Conservation (phyloP, 1,140 invertebrate species). For the Apis dorsata region DNA sequence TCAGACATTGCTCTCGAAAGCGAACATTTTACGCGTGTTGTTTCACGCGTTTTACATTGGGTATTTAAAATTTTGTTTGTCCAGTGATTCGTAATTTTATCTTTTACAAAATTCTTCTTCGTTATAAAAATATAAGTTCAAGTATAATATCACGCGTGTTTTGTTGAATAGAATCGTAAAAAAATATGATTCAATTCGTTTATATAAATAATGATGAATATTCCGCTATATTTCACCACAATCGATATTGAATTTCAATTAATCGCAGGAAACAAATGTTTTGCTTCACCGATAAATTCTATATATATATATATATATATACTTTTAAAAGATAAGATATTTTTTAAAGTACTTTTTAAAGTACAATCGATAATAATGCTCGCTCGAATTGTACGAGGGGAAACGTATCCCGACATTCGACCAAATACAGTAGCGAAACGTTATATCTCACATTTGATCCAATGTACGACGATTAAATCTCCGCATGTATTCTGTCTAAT, state of each 20-base stretch:
- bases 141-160: too few species aligned
- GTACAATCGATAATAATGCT: neutral
- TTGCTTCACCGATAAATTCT: too few species aligned
- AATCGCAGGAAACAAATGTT: too few species aligned
- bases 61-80: neutral
- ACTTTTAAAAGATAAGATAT: too few species aligned
- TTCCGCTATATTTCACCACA: too few species aligned
- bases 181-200: too few species aligned
- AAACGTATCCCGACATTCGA: neutral
- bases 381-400: neutral
- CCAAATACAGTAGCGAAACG: neutral
- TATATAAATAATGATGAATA: too few species aligned
- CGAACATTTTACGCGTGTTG: neutral
- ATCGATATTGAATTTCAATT: too few species aligned
- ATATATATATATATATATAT: too few species aligned
- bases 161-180: too few species aligned
- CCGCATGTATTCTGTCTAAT: neutral
- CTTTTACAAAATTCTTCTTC: neutral
- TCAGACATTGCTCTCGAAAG: conserved; percentile 3
- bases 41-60: neutral
- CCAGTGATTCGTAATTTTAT: neutral
- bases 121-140: too few species aligned
- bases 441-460: conserved; percentile 11
- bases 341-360: too few species aligned
- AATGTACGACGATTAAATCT: conserved; percentile 1